Base-by-base conservation (phyloP, 2,888 invertebrate genomes). In the Xylophagus ater region DNA sequence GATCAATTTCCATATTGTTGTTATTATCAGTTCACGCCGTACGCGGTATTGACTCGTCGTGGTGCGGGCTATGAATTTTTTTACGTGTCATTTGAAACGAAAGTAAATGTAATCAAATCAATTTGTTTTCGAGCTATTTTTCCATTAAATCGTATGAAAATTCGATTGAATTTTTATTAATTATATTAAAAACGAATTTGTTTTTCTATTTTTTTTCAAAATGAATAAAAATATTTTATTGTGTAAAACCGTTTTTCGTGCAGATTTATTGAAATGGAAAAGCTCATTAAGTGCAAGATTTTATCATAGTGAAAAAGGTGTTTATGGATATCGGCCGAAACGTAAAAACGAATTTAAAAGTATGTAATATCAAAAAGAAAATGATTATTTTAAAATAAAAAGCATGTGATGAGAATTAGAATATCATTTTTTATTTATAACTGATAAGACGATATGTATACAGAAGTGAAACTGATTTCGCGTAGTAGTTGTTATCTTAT, bases 231-330 rank as follows among this genome's bases (percentile, higher is more conserved):
- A 24, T 10, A n/a, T n/a, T n/a, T n/a, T n/a, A n/a, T n/a, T n/a
- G n/a, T n/a, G n/a, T n/a, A n/a, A n/a, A n/a, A n/a, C n/a, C n/a
- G n/a, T n/a, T n/a, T n/a, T n/a, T n/a, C n/a, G n/a, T n/a, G n/a
- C n/a, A n/a, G n/a, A n/a, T n/a, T n/a, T n/a, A n/a, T n/a, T n/a
- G n/a, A n/a, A n/a, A n/a, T n/a, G n/a, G n/a, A n/a, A 10, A 15
- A 37, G 13, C 7, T 17, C 21, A 3, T 7, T n/a, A 10, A 37
- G 14, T 13, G 33, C 18, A 8, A 39, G 41, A 34, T 43, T 13
- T 9, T 64, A 63, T 53, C 64, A 64, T 37, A 57, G 58, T 39
- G 52, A 57, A 29, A 51, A 55, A 8, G 64, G 62, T 24, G 58
- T 64, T 10, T 63, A 57, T 49, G 65, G 65, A 37, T 62, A 60